These are phyloP conservation scores for Phylloscopus trochiloides DNA, from an alignment of 2,113 vertebrate genomes.

Conservation along the genomic window DNA sequence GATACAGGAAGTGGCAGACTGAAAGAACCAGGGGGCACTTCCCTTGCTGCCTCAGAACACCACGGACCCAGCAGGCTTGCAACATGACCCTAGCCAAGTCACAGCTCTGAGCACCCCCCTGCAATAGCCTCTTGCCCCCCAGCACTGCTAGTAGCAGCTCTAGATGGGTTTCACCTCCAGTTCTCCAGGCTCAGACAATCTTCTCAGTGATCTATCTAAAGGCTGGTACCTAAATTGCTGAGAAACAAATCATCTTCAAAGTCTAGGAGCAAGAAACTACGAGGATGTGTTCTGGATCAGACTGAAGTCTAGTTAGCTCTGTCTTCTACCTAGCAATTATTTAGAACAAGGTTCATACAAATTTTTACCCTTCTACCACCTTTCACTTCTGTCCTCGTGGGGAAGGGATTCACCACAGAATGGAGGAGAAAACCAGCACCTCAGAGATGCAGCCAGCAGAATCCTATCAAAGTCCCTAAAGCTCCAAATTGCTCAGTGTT, in stretches of 20 bases:
- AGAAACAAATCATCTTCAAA: background rate
- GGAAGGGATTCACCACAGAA: background rate
- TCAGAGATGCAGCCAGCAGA: background rate
- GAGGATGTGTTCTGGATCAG: background rate
- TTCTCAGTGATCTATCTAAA: background rate
- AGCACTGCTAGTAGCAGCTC: background rate
- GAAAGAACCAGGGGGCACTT: fast-evolving
- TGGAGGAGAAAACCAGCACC: background rate
- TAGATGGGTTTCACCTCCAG: background rate
- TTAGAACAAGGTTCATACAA: background rate
- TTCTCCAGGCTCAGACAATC: background rate
- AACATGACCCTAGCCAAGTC: background rate
- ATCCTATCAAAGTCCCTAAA: fast-evolving
- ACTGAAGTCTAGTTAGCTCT: background rate
- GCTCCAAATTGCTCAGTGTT: background rate
- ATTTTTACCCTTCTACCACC: background rate
- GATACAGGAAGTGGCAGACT: background rate
- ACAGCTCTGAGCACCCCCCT: background rate
- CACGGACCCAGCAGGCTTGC: fast-evolving
- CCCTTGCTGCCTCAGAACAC: background rate
- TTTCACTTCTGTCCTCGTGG: background rate
- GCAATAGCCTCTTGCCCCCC: background rate
- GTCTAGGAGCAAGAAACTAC: background rate
- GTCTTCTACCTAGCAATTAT: background rate
- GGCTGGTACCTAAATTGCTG: background rate